Evolutionary conservation across 64 coral and sea anemone genomes (phyloP), one percentile per base, ranked within the genome.

Genomic region (Porites australiensis): DNA sequence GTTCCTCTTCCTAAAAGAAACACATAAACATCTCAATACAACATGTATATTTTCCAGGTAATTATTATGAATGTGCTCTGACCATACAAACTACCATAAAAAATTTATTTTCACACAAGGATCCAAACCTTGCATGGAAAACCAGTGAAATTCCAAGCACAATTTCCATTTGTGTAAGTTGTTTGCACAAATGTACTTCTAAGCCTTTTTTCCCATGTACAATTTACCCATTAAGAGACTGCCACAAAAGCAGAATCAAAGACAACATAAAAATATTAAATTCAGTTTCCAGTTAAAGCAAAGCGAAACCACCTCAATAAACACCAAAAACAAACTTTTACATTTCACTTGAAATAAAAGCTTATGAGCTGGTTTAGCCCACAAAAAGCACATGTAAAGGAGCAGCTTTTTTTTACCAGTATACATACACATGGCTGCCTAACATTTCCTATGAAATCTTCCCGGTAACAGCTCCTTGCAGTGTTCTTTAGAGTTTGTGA

Each of bases 1-100:
- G 58, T 77, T 93, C 91, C 78, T 87, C 91, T 46, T 87, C 91
- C 91, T 93, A 76, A 51, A 83, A 93, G 74, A 19, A 58, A 80
- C 18, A 68, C 9, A 69, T 47, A 15, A 16, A 52, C 5, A 8
- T 50, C 48, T n/a, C 54, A 3, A 57, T 57, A 12, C 54, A 9
- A 57, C 53, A 37, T 55, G 53, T 46, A 75, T 16, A 14, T 70
- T 19, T 19, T 21, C 23, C 66, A 23, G 49, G 10, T 48, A 76
- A 44, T 4, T 57, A 50, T n/a, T 37, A 37, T 37, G 27, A 37
- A 37, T 37, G 27, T 37, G 27, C 27, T 37, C 27, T 37, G 27
- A 37, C 27, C 27, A 37, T 37, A 37, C 27, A 37, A 37, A 37
- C 27, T 37, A 37, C 27, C 27, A 37, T 37, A 37, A 37, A 0